Conservation (phyloP, 1,140 invertebrate species). For the Drosophila auraria region DNA sequence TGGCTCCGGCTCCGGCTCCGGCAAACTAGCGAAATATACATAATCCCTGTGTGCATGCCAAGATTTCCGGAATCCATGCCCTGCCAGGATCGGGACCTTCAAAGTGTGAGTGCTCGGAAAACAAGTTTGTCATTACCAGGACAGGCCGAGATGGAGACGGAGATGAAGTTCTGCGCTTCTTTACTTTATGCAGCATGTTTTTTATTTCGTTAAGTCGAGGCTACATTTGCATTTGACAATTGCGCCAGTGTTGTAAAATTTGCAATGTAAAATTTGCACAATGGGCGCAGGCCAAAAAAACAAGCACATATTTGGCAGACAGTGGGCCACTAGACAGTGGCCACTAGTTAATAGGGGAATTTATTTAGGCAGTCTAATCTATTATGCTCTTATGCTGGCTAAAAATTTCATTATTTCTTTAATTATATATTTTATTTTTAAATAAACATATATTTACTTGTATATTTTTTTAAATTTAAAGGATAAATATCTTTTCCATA, state of each 20-base stretch:
- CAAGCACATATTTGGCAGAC: background rate
- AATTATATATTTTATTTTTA: too few relatives aligned
- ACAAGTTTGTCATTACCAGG: slow-evolving; percentile 55
- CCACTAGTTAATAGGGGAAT: background rate
- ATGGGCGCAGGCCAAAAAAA: slow-evolving; percentile 7
- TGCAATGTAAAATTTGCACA: slow-evolving; percentile 38
- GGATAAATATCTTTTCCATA: background rate
- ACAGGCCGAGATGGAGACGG: slow-evolving; percentile 12
- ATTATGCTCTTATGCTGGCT: too few relatives aligned
- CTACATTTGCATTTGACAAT: slow-evolving; percentile 64
- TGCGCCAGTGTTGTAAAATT: slow-evolving; percentile 40
- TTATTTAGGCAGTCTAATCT: background rate
- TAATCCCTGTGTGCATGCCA: slow-evolving; percentile 38
- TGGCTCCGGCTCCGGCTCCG: background rate
- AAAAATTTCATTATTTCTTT: too few relatives aligned
- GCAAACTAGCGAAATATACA: slow-evolving; percentile 29
- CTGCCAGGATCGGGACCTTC: slow-evolving; percentile 1
- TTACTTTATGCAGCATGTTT: slow-evolving; percentile 21
- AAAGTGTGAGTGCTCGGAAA: slow-evolving; percentile 37
- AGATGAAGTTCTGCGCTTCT: slow-evolving; percentile 45
- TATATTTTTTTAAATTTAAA: too few relatives aligned
- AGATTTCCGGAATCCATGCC: slow-evolving; percentile 17
- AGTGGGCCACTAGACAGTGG: background rate
- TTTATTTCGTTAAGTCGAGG: slow-evolving; percentile 43
- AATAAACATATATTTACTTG: too few relatives aligned